Conservation (phyloP, 2,113 vertebrate genomes). For the Petroica traversi region DNA sequence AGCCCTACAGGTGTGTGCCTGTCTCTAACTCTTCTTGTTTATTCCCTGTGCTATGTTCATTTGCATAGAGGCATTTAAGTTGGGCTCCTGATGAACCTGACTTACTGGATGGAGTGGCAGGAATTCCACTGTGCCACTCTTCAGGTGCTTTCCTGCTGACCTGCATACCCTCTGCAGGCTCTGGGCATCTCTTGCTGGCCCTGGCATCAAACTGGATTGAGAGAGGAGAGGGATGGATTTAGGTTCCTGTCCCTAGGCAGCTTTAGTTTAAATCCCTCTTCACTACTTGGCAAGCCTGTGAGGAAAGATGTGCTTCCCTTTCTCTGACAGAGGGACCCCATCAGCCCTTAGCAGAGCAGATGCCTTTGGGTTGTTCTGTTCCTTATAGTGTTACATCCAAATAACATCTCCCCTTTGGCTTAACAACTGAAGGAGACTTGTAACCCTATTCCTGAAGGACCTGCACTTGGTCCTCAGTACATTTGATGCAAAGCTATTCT, state of each 20-base stretch:
- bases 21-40: not conserved
- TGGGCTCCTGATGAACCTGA: not conserved
- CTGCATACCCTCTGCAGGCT: not conserved
- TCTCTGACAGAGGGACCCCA: not conserved
- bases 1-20: not conserved
- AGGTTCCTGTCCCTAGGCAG: not conserved
- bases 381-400: not conserved
- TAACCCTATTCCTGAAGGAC: not conserved
- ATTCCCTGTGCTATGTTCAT: not conserved
- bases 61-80: not conserved
- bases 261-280: not conserved
- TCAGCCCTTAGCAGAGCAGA: not conserved
- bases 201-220: not conserved
- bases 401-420: not conserved
- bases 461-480: rapidly evolving
- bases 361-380: not conserved
- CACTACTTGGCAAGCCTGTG: not conserved
- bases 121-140: not conserved
- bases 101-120: not conserved
- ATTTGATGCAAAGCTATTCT: not conserved
- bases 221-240: not conserved
- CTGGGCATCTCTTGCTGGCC: not conserved
- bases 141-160: not conserved
- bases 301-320: not conserved
- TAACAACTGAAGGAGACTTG: not conserved